These are phyloP conservation scores for Malthinus flaveolus DNA, from an alignment of 2,888 invertebrate genomes.

Conservation along the genomic window DNA sequence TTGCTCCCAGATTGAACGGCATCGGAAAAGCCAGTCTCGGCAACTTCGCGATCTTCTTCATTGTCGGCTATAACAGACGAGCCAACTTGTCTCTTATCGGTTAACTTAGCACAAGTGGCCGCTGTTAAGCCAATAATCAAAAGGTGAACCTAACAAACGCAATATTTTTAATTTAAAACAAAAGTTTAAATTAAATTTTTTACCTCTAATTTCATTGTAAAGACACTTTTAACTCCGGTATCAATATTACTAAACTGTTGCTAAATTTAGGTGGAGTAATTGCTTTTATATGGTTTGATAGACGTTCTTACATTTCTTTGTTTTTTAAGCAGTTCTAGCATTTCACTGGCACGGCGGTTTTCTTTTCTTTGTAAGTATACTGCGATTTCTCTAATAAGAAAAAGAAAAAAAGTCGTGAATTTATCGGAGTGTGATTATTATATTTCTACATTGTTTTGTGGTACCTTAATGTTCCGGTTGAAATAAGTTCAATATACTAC, in stretches of 20 bases:
- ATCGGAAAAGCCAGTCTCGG: conserved; percentile 26
- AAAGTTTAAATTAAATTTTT: not conserved
- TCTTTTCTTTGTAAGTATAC: conserved; percentile 30
- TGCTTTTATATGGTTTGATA: conserved; percentile 28
- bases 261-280: conserved; percentile 4
- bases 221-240: conserved; percentile 15
- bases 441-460: conserved; percentile 17
- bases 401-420: conserved; percentile 13
- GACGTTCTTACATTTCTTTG: conserved; percentile 26
- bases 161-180: not conserved
- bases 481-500: not conserved
- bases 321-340: conserved; percentile 31
- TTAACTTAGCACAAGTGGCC: conserved; percentile 14
- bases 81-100: conserved; percentile 27
- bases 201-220: conserved; percentile 17
- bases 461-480: conserved; percentile 7
- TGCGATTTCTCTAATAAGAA: conserved; percentile 17
- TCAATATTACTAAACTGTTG: conserved; percentile 1
- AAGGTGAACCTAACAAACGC: conserved; percentile 7
- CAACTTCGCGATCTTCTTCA: conserved; percentile 13
- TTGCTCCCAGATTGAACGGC: conserved; percentile 50
- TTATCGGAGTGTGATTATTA: conserved; percentile 24
- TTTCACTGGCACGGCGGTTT: conserved; percentile 30
- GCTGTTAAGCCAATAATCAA: conserved; percentile 13
- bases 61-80: conserved; percentile 12